A percentile compares a stretch with the other conserved stretches of the same genome.
Conservation (phyloP, 2,113 vertebrate species). For the Syngnathus floridae region DNA sequence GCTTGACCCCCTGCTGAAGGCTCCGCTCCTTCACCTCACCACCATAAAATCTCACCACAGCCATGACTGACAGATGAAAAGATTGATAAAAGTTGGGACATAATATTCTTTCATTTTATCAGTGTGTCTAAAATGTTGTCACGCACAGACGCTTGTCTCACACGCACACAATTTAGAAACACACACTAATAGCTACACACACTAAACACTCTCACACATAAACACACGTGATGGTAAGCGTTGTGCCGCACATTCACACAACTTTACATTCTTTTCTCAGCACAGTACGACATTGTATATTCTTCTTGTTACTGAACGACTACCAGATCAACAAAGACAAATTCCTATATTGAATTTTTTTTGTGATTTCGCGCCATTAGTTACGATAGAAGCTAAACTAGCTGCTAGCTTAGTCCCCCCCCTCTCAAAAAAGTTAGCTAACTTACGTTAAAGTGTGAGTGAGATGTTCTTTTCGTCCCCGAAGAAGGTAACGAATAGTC, state of each 20-base stretch:
- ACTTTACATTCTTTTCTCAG: not conserved
- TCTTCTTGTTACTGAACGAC: not conserved
- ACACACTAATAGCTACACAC: too few species aligned
- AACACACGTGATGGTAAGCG: not conserved
- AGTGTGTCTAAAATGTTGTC: not conserved
- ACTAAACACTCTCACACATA: not conserved
- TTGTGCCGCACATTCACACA: not conserved
- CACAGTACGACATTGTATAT: not conserved
- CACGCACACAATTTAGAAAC: not conserved
- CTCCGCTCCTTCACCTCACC: conserved; percentile 53
- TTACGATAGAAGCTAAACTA: conserved; percentile 9
- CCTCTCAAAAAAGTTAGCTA: conserved; percentile 4
- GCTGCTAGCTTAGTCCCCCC: conserved; percentile 15
- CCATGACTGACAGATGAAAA: conserved; percentile 52
- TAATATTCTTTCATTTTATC: not conserved
- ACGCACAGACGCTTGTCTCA: conserved; percentile 27
- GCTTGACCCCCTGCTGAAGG: conserved; percentile 56
- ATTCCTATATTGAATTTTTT: not conserved
- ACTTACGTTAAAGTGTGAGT: conserved; percentile 28
- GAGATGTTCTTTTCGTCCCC: not conserved
- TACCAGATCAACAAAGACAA: not conserved
- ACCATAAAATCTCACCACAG: conserved; percentile 75
- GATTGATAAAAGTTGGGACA: not conserved
- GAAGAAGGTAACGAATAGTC: not conserved
- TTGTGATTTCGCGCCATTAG: not conserved